Evolutionary conservation across 2,888 invertebrate species (phyloP).

Genomic region (Autographa pulchrina): DNA sequence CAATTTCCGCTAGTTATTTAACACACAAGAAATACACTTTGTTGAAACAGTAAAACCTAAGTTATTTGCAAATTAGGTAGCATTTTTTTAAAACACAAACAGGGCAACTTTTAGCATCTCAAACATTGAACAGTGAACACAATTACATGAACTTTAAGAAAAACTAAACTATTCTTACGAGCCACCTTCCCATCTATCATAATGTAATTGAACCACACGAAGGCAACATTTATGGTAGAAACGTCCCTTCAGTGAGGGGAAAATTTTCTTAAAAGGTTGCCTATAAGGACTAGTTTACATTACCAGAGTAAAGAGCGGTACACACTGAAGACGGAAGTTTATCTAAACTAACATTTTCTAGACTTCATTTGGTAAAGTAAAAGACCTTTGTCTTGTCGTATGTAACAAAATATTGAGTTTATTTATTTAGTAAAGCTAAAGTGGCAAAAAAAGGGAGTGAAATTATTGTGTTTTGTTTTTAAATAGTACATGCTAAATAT

Average conservation of each 20-base stretch:
- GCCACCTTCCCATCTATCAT: slow-evolving; percentile 41
- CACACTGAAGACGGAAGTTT: slow-evolving; percentile 10
- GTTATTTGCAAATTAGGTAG: too few relatives aligned
- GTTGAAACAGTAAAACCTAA: too few relatives aligned
- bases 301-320: neutral
- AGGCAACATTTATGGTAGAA: slow-evolving; percentile 46
- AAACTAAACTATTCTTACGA: slow-evolving; percentile 40
- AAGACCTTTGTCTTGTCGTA: too few relatives aligned
- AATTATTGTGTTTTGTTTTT: too few relatives aligned
- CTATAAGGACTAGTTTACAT: slow-evolving; percentile 42
- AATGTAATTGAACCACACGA: slow-evolving; percentile 54
- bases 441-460: too few relatives aligned
- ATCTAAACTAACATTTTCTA: neutral
- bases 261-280: slow-evolving; percentile 49
- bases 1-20: too few relatives aligned
- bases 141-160: slow-evolving; percentile 47
- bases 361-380: neutral
- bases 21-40: too few relatives aligned
- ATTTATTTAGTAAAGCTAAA: too few relatives aligned
- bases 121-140: slow-evolving; percentile 25
- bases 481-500: too few relatives aligned
- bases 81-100: too few relatives aligned
- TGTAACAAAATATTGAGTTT: too few relatives aligned
- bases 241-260: slow-evolving; percentile 20
- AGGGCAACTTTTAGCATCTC: too few relatives aligned